These are phyloP conservation scores for Psilopsiagon aymara DNA, from an alignment of 2,113 vertebrate genomes.

Conservation along the genomic window DNA sequence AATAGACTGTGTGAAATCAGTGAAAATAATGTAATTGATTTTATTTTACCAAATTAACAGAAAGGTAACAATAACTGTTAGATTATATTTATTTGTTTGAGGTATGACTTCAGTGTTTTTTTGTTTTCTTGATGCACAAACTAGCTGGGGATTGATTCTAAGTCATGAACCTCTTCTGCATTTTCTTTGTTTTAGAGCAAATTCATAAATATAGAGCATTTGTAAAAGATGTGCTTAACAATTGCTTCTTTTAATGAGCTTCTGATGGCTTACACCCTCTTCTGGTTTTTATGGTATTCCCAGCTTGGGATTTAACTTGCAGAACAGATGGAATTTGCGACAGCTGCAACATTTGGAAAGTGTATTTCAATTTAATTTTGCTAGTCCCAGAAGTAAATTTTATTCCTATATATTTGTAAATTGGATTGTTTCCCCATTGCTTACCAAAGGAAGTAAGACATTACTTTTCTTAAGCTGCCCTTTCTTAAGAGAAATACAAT, in stretches of 20 bases:
- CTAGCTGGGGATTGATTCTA: neutral
- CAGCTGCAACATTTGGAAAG: slow-evolving; percentile 27
- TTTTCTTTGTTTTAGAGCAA: neutral
- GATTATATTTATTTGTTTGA: neutral
- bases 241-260: neutral
- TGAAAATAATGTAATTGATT: neutral
- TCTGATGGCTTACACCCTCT: neutral
- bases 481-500: neutral
- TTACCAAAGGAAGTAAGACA: neutral
- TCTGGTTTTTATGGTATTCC: neutral
- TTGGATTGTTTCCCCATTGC: neutral
- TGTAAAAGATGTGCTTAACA: neutral
- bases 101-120: neutral
- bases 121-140: neutral
- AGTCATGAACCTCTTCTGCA: neutral
- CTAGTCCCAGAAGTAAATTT: slow-evolving; percentile 20
- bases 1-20: neutral
- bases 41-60: neutral
- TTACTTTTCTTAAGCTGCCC: neutral
- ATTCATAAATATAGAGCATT: neutral
- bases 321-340: slow-evolving; percentile 11
- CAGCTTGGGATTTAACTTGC: slow-evolving; percentile 32
- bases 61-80: neutral
- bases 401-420: slow-evolving; percentile 14
- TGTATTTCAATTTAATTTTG: slow-evolving; percentile 46